Evolutionary conservation across 2,888 invertebrate species (phyloP), one percentile per base, ranked within the genome.

Genomic region (Tenodera sinensis): DNA sequence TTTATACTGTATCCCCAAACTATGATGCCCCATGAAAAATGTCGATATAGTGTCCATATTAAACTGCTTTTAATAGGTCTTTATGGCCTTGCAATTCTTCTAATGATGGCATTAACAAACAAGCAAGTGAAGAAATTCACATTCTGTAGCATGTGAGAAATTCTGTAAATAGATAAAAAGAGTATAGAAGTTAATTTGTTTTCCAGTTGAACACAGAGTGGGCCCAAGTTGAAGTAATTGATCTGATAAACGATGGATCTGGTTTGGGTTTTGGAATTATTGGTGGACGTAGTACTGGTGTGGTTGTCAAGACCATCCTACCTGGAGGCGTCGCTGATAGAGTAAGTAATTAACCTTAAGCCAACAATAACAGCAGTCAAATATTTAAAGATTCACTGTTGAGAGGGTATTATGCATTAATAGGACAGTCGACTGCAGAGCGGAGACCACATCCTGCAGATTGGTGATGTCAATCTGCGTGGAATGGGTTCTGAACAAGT

Each of bases 251-350:
- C 94, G 99, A 99, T 95, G 99, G 99, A 90, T 98, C 98, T 90
- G 99, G 99, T 54, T 96, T 99, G 91, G 99, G 99, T 83, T 99
- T 99, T 94, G 99, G 99, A 92, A 99, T 99, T 92, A 99, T 99
- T 92, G 99, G 99, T 34, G 98, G 98, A 87, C 96, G 99, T 91
- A 98, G 98, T 91, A 99, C 99, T 91, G 99, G 99, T 9, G 99
- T 99, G n/a, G 99, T 99, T 91, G 99, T 99, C 25, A 99, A 99
- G 94, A 99, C 99, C 27, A 99, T 99, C 91, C 94, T 99, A 90
- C 98, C 99, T 0, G 99, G 99, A 9, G 99, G 99, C 88, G 98
- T 99, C 4, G 99, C 99, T 14, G 99, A 99, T 94, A 96, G 98
- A 91, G 98, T 98, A 92, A 95, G 96, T 93, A 86, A 83, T 42